Conservation (phyloP, 2,113 vertebrate genomes). For the Empidonax alnorum region DNA sequence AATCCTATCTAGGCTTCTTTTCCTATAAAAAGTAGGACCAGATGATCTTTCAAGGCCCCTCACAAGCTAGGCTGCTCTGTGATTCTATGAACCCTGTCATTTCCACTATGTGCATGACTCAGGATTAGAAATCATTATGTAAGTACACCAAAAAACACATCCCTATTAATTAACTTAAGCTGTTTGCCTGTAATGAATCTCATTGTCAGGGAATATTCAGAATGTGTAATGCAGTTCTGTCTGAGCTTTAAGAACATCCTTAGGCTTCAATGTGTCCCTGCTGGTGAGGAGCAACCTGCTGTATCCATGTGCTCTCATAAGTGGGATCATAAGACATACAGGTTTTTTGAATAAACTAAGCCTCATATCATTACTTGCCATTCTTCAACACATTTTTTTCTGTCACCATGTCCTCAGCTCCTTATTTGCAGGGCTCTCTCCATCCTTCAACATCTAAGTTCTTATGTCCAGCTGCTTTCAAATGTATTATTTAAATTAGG, state of each 20-base stretch:
- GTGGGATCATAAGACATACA: not conserved
- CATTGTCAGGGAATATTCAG: not conserved
- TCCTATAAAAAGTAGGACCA: not conserved
- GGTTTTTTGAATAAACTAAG: not conserved
- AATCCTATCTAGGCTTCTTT: not conserved
- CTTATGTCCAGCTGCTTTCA: not conserved
- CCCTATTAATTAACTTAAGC: not conserved
- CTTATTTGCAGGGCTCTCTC: not conserved
- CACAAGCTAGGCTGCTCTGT: not conserved
- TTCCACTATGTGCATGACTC: not conserved
- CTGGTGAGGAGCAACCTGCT: not conserved
- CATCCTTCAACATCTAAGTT: not conserved
- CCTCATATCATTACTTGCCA: not conserved
- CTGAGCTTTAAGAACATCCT: not conserved
- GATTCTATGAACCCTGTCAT: not conserved
- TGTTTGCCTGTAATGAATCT: not conserved
- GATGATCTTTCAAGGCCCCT: not conserved
- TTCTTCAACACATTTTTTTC: not conserved
- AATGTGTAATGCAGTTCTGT: not conserved
- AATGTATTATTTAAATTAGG: not conserved
- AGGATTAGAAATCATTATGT: not conserved
- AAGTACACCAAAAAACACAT: not conserved
- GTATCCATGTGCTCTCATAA: not conserved
- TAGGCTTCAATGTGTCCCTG: not conserved
- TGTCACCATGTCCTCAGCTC: not conserved